Conservation (phyloP, 2,797 vertebrate genomes). For the Myotis findleyi region DNA sequence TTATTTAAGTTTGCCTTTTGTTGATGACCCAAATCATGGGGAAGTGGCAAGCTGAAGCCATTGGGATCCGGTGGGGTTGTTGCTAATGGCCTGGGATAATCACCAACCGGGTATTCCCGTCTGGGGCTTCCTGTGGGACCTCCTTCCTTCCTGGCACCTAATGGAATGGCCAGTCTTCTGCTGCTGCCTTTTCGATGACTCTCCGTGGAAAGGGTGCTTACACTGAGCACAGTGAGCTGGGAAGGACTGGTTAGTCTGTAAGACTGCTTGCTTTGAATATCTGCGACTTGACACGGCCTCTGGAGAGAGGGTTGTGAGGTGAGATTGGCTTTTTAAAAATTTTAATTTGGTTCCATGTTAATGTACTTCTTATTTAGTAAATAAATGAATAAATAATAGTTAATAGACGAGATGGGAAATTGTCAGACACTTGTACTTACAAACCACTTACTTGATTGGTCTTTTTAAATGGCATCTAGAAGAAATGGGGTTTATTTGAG, state of each 20-base stretch:
- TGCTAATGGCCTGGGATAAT: background rate
- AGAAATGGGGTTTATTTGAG: background rate
- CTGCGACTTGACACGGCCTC: background rate
- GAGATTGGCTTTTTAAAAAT: constrained; percentile 1
- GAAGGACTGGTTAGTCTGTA: background rate
- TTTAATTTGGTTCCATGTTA: background rate
- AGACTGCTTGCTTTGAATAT: background rate
- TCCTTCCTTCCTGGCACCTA: background rate
- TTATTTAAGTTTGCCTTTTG: constrained; percentile 13
- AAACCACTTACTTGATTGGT: background rate
- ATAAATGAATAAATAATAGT: background rate
- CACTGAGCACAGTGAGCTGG: background rate
- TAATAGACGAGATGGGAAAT: background rate
- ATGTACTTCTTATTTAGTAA: background rate
- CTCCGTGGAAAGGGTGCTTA: background rate
- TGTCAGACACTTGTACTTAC: background rate
- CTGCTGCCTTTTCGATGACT: background rate
- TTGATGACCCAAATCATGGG: background rate
- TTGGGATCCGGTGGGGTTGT: background rate
- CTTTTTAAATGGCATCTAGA: constrained; percentile 12
- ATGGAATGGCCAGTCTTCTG: background rate
- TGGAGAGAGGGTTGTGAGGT: background rate
- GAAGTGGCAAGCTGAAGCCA: background rate
- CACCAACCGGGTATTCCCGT: background rate
- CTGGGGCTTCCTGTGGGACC: background rate